Evolutionary conservation across 1,140 invertebrate genomes (phyloP), one percentile per base, ranked within the genome.

Genomic region (Diploscapter pachys): DNA sequence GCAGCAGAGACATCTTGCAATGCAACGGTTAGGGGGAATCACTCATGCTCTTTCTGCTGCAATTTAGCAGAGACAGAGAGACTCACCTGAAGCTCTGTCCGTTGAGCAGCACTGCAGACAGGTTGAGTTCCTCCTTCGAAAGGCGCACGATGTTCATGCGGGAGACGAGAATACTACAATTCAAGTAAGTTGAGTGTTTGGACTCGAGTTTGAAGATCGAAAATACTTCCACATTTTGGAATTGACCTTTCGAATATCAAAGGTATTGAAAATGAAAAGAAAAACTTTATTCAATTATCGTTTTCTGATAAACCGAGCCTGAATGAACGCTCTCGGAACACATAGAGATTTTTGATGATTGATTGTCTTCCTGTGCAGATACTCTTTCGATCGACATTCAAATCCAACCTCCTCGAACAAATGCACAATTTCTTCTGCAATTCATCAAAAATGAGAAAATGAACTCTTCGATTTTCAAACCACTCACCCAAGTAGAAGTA

Each of bases 401-500:
- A 83, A 83, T 11, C 81, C 82, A 63, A 70, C 62, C 49, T 75
- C 50, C 11, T 77, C 78, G 62, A 84, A 83, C 4, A 82, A 50
- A 4, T 63, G 57, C 8, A n/a, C 53, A 4, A 83, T 62, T 67
- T 83, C 82, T n/a, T 84, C 81, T 82, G 68, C 51, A 79, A 61
- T 53, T 31, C 31, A 31, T 31, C 31, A 31, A 31, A 31, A 31
- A 31, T 31, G 31, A 31, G 31, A 31, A 79, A n/a, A 78, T 63
- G 50, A 13, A 50, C 5, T 53, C 71, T 6, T 57, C 50, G 56
- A 54, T 11, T 31, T 59, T 48, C 8, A 65, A 0, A 50, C 48
- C 8, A 8, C 8, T 81, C 88, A 91, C 92, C 91, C 91, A 95
- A 91, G 0, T 91, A 93, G 84, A 99, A 99, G 86, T 98, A 99